Conservation (phyloP, 2,113 vertebrate species). For the Pelodiscus sinensis region DNA sequence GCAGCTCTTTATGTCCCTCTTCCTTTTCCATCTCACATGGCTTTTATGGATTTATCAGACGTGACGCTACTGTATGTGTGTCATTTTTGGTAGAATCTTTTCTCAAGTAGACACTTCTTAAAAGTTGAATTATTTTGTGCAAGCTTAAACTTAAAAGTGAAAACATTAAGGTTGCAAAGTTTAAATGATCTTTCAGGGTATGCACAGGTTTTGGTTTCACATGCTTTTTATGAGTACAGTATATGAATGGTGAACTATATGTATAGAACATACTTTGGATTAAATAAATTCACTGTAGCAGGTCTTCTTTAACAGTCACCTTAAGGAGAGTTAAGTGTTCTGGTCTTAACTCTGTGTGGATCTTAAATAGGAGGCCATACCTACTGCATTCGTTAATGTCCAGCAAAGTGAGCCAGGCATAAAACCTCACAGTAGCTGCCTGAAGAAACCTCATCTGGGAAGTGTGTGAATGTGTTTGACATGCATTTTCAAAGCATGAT, state of each 20-base stretch:
- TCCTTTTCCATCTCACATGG: not conserved
- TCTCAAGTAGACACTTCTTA: not conserved
- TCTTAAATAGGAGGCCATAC: not conserved
- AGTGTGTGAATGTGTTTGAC: not conserved
- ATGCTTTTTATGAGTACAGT: not conserved
- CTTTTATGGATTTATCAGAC: not conserved
- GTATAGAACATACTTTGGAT: accelerated
- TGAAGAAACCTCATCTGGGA: not conserved
- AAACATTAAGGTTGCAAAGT: not conserved
- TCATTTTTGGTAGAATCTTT: not conserved
- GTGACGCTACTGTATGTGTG: not conserved
- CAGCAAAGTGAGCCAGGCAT: not conserved
- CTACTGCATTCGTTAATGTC: not conserved
- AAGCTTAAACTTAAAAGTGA: not conserved
- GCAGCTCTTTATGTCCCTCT: too few species aligned
- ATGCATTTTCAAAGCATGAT: not conserved
- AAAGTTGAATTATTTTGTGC: not conserved
- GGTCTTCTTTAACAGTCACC: not conserved
- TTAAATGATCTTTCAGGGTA: not conserved
- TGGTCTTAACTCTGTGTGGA: not conserved
- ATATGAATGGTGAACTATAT: not conserved
- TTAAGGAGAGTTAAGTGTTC: not conserved
- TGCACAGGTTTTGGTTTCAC: not conserved
- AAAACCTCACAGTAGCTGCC: not conserved
- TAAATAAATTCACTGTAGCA: not conserved